These are phyloP conservation scores for Nephrocerus scutellatus DNA, from an alignment of 2,888 invertebrate species.

Conservation along the genomic window DNA sequence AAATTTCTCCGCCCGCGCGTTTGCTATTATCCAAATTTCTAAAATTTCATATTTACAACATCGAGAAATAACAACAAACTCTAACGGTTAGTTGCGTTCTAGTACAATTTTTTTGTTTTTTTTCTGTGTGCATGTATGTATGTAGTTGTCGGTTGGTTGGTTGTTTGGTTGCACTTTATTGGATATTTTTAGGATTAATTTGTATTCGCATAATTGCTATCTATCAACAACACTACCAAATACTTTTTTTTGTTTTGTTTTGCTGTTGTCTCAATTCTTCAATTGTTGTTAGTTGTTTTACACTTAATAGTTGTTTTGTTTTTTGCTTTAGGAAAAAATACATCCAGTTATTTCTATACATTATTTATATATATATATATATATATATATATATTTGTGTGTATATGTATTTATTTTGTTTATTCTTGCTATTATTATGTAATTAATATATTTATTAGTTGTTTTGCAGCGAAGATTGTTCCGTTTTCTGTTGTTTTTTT, in stretches of 20 bases:
- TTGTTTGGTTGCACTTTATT: conserved; percentile 20
- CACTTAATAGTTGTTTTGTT: conserved; percentile 15
- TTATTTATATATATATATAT: conserved; percentile 10
- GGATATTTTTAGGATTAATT: conserved; percentile 19
- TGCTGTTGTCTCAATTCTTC: conserved; percentile 18
- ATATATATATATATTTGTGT: conserved; percentile 1
- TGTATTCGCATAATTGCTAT: conserved; percentile 9
- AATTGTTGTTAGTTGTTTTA: conserved; percentile 13
- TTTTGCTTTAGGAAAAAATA: conserved; percentile 1
- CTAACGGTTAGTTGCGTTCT: too few species aligned
- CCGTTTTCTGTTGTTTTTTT: conserved; percentile 12
- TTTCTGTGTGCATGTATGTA: conserved; percentile 17
- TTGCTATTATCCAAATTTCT: too few species aligned
- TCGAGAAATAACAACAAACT: too few species aligned
- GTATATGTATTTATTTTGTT: neutral
- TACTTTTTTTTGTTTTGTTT: conserved; percentile 23
- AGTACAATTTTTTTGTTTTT: neutral
- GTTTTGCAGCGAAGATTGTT: neutral
- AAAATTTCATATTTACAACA: too few species aligned
- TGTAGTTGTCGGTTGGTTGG: conserved; percentile 21
- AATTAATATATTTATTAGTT: neutral
- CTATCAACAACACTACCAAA: neutral
- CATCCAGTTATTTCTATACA: too few species aligned
- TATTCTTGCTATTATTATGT: neutral
- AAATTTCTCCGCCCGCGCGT: too few species aligned